phyloP scores from a whole-genome alignment of 2,888 invertebrate species.

The Cryptophagus acutangulus region DNA sequence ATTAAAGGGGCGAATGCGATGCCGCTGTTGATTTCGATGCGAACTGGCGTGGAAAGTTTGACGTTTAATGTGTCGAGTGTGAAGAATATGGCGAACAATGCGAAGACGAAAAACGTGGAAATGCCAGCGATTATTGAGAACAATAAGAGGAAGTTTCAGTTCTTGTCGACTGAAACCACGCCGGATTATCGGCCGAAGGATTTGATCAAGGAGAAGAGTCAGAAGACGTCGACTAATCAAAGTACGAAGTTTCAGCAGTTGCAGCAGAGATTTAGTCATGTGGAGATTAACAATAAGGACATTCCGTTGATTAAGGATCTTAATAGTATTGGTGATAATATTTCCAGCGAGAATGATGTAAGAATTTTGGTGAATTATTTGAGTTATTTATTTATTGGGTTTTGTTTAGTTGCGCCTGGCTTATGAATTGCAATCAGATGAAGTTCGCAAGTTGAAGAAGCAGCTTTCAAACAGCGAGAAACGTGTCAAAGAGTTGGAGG shows the following conservation, averaged over 20 bases:
- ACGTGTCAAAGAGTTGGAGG: slow-evolving; percentile 75
- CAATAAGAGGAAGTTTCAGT: slow-evolving; percentile 81
- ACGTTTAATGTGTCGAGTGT: slow-evolving; percentile 31
- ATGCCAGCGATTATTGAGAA: slow-evolving; percentile 63
- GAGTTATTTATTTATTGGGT: too few relatives aligned
- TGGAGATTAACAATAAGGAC: slow-evolving; percentile 44
- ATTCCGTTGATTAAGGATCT: slow-evolving; percentile 56
- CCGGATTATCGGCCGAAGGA: slow-evolving; percentile 80
- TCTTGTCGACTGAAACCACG: slow-evolving; percentile 77
- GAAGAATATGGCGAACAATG: slow-evolving; percentile 20
- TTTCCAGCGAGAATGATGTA: slow-evolving; percentile 58
- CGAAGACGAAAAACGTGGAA: slow-evolving; percentile 36
- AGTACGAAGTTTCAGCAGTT: slow-evolving; percentile 77
- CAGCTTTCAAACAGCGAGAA: slow-evolving; percentile 75
- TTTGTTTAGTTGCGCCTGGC: slow-evolving; percentile 70
- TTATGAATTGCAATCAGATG: slow-evolving; percentile 73
- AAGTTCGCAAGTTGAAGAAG: slow-evolving; percentile 70
- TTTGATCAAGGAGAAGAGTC: slow-evolving; percentile 61
- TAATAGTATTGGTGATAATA: slow-evolving; percentile 55
- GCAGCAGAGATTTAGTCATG: slow-evolving; percentile 69
- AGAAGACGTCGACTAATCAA: slow-evolving; percentile 72
- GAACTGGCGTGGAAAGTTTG: slow-evolving; percentile 65
- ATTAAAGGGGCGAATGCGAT: slow-evolving; percentile 75
- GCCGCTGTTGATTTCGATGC: slow-evolving; percentile 75
- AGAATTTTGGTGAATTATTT: too few relatives aligned